A percentile compares a stretch with the other conserved stretches of the same genome.
phyloP scores from a whole-genome alignment of 2,797 vertebrate genomes.

The Xiphophorus birchmanni region DNA sequence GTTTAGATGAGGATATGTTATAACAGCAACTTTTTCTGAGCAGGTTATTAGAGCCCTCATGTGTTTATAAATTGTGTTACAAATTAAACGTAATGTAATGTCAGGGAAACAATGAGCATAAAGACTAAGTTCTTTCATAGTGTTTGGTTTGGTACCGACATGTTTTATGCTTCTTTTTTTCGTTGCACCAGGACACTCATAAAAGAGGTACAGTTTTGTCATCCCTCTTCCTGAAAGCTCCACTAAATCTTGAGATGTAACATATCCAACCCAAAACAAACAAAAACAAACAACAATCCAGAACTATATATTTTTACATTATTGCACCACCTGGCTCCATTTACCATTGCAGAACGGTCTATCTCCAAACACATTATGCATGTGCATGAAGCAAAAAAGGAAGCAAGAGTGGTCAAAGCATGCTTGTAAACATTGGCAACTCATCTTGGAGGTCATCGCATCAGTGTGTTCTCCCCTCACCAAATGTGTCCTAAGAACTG shows the following conservation, averaged over 20 bases:
- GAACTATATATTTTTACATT: neutral
- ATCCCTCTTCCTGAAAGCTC: neutral
- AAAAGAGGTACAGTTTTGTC: neutral
- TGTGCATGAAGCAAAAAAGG: neutral
- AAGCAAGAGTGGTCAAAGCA: neutral
- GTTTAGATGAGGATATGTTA: neutral
- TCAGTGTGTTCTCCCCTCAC: neutral
- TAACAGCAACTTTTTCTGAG: neutral
- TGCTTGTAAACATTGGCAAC: neutral
- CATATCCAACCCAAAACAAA: accelerated
- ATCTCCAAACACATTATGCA: neutral
- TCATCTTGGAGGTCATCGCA: neutral
- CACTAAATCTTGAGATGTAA: neutral
- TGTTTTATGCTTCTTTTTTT: neutral
- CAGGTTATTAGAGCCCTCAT: neutral
- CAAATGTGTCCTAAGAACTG: neutral
- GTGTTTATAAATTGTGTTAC: neutral
- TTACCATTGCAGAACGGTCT: neutral
- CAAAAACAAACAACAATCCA: too few relatives aligned
- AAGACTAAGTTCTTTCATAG: neutral
- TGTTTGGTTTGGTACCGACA: neutral
- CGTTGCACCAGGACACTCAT: too few relatives aligned
- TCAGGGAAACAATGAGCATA: neutral
- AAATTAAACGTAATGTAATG: neutral
- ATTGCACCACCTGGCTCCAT: neutral